Conservation (phyloP, 2,888 invertebrate species). For the Drosophila paramelanica region DNA sequence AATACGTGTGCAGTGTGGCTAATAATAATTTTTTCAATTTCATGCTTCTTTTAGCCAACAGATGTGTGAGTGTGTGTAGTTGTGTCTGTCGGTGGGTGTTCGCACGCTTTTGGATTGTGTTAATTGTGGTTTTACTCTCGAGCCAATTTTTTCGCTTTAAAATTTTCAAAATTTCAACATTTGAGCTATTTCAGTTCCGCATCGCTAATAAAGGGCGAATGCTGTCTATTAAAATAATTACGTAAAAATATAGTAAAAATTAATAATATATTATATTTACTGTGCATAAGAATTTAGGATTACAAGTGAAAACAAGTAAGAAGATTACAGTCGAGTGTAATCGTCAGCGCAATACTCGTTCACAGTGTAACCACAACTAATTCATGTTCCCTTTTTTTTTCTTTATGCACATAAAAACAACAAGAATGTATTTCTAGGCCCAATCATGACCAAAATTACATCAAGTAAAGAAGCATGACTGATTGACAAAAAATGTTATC, state of each 20-base stretch:
- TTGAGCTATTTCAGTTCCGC: not conserved
- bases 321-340: too few relatives aligned
- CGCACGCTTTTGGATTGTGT: conserved; percentile 11
- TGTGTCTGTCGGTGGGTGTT: not conserved
- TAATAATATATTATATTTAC: too few relatives aligned
- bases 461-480: too few relatives aligned
- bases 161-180: conserved; percentile 2
- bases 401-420: too few relatives aligned
- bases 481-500: too few relatives aligned
- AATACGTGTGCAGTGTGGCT: conserved; percentile 3
- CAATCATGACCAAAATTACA: too few relatives aligned
- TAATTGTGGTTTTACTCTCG: conserved; percentile 26
- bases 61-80: not conserved
- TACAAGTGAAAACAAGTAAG: too few relatives aligned
- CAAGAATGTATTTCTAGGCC: too few relatives aligned
- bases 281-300: too few relatives aligned
- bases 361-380: too few relatives aligned
- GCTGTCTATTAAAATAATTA: not conserved
- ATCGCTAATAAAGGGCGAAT: not conserved
- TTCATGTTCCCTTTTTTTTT: too few relatives aligned
- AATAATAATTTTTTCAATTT: conserved; percentile 35
- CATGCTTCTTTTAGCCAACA: conserved; percentile 3
- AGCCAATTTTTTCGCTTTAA: conserved; percentile 5
- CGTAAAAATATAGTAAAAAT: not conserved
- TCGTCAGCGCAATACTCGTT: too few relatives aligned